These are phyloP conservation scores for Phyllopteryx taeniolatus DNA, from an alignment of 2,113 vertebrate genomes.

Conservation along the genomic window DNA sequence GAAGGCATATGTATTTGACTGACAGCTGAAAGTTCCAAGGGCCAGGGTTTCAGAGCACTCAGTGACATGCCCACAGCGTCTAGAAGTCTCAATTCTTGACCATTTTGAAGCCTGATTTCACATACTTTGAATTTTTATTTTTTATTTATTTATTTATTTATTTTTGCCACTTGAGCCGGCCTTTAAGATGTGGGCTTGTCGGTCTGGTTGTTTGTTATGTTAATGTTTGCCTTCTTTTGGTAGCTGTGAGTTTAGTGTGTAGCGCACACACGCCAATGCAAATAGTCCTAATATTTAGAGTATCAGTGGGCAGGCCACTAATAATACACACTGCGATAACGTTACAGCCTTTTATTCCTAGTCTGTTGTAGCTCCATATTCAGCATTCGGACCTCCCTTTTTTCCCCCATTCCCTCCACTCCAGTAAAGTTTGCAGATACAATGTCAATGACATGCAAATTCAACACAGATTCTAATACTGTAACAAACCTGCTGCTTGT, in stretches of 20 bases:
- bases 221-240: conserved; percentile 25
- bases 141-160: too few species aligned
- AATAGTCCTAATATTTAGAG: conserved; percentile 18
- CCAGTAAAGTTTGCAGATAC: neutral
- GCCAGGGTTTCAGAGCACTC: too few species aligned
- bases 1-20: too few species aligned
- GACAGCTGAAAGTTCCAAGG: too few species aligned
- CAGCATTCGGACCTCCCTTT: neutral
- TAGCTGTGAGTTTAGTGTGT: conserved; percentile 1
- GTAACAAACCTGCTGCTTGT: neutral
- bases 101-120: too few species aligned
- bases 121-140: too few species aligned
- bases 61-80: too few species aligned
- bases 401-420: neutral
- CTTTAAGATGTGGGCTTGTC: conserved; percentile 1
- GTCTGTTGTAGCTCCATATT: neutral
- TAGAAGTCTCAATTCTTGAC: too few species aligned
- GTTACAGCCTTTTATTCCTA: neutral
- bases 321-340: neutral
- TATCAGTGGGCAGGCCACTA: conserved; percentile 7
- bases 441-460: neutral
- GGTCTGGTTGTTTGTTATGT: conserved; percentile 24
- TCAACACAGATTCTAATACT: neutral
- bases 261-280: neutral
- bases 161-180: too few species aligned